Evolutionary conservation across 2,888 invertebrate genomes (phyloP).

Genomic region (Melangyna quadrimaculata): DNA sequence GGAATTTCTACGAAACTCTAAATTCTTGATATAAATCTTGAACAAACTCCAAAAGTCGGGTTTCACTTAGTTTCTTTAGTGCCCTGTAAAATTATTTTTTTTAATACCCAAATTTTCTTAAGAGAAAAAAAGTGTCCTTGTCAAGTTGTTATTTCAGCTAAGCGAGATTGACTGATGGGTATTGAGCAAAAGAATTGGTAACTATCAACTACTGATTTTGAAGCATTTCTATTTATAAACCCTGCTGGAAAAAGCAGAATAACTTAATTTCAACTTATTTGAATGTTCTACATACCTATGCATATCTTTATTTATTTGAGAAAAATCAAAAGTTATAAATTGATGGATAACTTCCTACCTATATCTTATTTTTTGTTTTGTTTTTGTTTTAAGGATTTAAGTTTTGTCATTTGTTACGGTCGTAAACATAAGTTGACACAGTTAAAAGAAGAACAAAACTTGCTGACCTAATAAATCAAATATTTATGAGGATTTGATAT

Average conservation of each 20-base stretch:
- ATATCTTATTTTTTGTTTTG: neutral
- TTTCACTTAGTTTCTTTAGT: too few species aligned
- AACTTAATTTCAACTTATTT: neutral
- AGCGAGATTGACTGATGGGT: too few species aligned
- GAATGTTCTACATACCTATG: neutral
- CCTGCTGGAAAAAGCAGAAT: neutral
- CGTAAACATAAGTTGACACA: constrained; percentile 54
- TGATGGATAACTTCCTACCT: constrained; percentile 5
- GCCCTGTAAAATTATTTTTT: too few species aligned
- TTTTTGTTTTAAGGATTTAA: neutral
- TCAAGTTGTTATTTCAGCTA: too few species aligned
- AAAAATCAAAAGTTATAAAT: neutral
- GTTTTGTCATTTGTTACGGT: constrained; percentile 34
- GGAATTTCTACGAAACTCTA: too few species aligned
- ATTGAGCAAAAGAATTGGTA: too few species aligned
- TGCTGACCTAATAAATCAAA: constrained; percentile 56
- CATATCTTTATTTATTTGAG: neutral
- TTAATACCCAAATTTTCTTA: too few species aligned
- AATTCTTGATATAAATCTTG: too few species aligned
- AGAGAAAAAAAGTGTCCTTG: too few species aligned
- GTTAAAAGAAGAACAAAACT: constrained; percentile 6
- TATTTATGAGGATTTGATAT: constrained; percentile 42
- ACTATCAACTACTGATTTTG: neutral
- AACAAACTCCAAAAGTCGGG: too few species aligned
- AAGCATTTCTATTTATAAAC: neutral